A percentile compares a stretch with the other conserved stretches of the same genome.
Conservation (phyloP, 2,797 vertebrate species). For the Lycodopsis pacificus region DNA sequence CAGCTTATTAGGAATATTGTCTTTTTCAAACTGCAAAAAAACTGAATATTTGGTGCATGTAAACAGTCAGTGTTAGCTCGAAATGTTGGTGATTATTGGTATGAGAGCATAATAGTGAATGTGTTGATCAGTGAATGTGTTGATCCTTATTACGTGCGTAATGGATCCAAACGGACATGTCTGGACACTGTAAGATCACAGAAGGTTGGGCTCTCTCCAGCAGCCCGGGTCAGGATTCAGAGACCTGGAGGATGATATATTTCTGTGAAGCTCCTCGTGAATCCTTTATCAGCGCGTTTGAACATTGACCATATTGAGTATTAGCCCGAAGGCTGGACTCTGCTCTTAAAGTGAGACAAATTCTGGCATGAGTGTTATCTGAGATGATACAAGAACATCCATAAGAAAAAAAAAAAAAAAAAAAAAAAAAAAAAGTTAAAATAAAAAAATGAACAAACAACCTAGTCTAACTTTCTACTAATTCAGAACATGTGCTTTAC, state of each 20-base stretch:
- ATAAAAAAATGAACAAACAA: conserved; percentile 22
- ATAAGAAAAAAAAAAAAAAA: conserved; percentile 32
- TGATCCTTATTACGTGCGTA: conserved; percentile 66
- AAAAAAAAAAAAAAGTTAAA: background rate
- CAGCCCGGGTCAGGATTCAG: conserved; percentile 59
- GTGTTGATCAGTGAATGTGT: background rate
- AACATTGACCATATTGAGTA: conserved; percentile 76
- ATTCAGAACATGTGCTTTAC: conserved; percentile 1
- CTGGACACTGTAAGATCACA: conserved; percentile 57
- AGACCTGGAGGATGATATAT: conserved; percentile 56
- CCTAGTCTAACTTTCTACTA: conserved; percentile 28
- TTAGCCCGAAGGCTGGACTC: conserved; percentile 67
- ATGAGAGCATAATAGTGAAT: background rate
- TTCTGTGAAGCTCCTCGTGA: conserved; percentile 73
- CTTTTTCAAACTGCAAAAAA: too few species aligned
- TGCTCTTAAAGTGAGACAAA: conserved; percentile 47
- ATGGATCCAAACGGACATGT: conserved; percentile 59
- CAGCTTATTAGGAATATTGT: too few species aligned
- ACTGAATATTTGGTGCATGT: too few species aligned
- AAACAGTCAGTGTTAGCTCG: background rate
- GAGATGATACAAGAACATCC: conserved; percentile 29
- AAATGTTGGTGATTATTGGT: background rate
- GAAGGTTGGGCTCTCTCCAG: conserved; percentile 42
- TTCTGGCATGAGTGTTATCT: conserved; percentile 43
- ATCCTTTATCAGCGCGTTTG: conserved; percentile 75